phyloP scores from a whole-genome alignment of 2,888 invertebrate genomes.

The Hydroisotoma schaefferi region DNA sequence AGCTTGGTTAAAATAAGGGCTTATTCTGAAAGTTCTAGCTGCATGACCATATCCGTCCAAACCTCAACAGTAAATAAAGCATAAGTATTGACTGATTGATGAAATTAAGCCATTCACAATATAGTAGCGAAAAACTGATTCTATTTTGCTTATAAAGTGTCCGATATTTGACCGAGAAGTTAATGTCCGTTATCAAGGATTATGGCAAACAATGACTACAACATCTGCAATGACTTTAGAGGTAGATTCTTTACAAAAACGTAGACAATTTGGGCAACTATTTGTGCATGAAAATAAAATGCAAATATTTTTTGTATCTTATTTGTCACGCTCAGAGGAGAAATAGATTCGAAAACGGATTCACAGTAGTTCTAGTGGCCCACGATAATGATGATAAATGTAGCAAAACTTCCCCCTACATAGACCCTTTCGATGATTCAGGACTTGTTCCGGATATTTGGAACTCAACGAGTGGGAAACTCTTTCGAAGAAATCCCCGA shows the following conservation, averaged over 20 bases:
- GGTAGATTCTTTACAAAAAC: conserved; percentile 14
- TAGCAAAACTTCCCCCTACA: not conserved
- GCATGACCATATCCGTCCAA: conserved; percentile 76
- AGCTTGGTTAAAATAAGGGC: conserved; percentile 61
- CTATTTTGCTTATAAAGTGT: conserved; percentile 59
- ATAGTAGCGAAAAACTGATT: not conserved
- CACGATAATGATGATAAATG: conserved; percentile 33
- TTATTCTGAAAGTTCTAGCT: conserved; percentile 62
- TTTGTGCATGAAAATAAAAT: no score
- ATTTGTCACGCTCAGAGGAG: conserved; percentile 14
- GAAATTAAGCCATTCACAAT: no score
- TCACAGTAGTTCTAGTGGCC: conserved; percentile 36
- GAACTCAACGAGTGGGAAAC: not conserved
- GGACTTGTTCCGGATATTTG: not conserved
- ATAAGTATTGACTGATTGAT: no score
- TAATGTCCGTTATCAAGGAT: conserved; percentile 70
- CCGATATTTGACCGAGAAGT: conserved; percentile 76
- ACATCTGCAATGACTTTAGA: conserved; percentile 41
- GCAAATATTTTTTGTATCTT: not conserved
- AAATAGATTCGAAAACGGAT: conserved; percentile 32
- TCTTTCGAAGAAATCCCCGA: not conserved
- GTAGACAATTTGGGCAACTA: no score
- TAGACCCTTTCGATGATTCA: not conserved
- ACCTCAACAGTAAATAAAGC: conserved; percentile 48
- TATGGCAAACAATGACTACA: conserved; percentile 53